Base-by-base conservation (phyloP, 2,113 vertebrate genomes). In the Spermophilus dauricus region DNA sequence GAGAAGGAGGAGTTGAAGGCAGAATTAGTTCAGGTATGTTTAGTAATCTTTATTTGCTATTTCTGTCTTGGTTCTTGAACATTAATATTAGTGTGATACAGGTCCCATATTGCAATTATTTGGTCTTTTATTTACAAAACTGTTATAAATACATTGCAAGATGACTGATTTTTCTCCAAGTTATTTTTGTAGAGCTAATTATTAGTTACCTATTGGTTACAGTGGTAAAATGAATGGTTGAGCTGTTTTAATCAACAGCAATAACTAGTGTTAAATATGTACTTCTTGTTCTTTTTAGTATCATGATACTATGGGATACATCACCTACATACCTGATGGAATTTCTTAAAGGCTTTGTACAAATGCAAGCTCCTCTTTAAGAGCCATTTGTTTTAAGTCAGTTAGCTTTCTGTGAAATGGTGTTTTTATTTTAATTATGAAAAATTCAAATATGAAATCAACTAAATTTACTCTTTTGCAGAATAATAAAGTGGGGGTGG, bases 1-100 rank as follows among this genome's bases (percentile, higher is more conserved):
- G 99, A 99, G 98, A 99, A 99, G 97, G 99, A 99, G 96, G 99
- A 99, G 97, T 98, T 99, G 82, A 99, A 99, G 91, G 98, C 96
- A 90, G 99, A 99, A 86, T 98, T 99, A 91, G 96, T 97, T 77
- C 99, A 99, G 99, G 99, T 99, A 99, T 85, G 39, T 90, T 67
- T 67, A 95, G 93, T 24, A 51, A 75, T 96, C 91, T 97, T 93
- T 63, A 63, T 16, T 95, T 96, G 67, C 56, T 92, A 8, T 63
- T 95, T 87, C 37, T 96, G 0, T n/a, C 80, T 97, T 2, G 72
- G 61, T 91, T 91, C 69, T n/a, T 87, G 63, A 32, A 84, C 94
- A 39, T 18, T 91, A 3, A 2, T 95, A 51, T 63, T 94, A 63
- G 32, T 65, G 86, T 93, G 22, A 18, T 89, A 14, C 94, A 93